Percentiles rank a stretch among this genome's conserved stretches.
phyloP scores from a whole-genome alignment of 2,888 invertebrate species.

The Drosophila rellima region DNA sequence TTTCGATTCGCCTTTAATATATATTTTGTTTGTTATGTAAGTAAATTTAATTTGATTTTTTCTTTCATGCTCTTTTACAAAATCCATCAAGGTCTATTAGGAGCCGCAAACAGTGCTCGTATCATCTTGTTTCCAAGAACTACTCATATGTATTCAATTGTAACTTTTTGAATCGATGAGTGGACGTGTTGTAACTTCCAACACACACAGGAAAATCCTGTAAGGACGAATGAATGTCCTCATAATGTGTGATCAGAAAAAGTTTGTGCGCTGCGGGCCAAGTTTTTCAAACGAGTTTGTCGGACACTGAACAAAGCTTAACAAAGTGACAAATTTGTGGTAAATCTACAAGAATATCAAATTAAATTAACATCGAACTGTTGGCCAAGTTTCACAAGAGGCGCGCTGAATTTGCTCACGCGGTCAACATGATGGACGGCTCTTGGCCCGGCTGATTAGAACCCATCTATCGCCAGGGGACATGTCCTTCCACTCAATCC shows the following conservation, averaged over 20 bases:
- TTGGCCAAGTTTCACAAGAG: constrained; percentile 53
- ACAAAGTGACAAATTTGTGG: constrained; percentile 67
- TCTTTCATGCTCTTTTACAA: neutral
- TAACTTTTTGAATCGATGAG: constrained; percentile 19
- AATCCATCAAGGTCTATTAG: neutral
- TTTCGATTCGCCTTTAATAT: neutral
- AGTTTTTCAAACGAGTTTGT: constrained; percentile 53
- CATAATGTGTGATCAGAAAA: constrained; percentile 63
- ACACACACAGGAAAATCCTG: neutral
- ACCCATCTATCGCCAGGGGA: constrained; percentile 59
- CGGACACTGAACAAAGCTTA: constrained; percentile 47
- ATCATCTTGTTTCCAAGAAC: constrained; percentile 14
- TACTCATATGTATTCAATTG: constrained; percentile 8
- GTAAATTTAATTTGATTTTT: neutral
- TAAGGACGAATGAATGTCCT: constrained; percentile 44
- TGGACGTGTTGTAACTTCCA: constrained; percentile 33
- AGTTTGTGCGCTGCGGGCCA: constrained; percentile 47
- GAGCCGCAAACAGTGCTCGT: constrained; percentile 8
- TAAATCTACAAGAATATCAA: constrained; percentile 67
- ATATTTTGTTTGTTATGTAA: no score
- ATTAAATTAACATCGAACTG: constrained; percentile 72
- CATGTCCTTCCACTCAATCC: constrained; percentile 5
- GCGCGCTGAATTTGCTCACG: neutral
- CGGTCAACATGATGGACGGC: constrained; percentile 37
- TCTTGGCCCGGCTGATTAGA: constrained; percentile 55